Evolutionary conservation across 37 sponge, comb jelly and placozoan genomes (phyloP).

Genomic region (Bolinopsis microptera): DNA sequence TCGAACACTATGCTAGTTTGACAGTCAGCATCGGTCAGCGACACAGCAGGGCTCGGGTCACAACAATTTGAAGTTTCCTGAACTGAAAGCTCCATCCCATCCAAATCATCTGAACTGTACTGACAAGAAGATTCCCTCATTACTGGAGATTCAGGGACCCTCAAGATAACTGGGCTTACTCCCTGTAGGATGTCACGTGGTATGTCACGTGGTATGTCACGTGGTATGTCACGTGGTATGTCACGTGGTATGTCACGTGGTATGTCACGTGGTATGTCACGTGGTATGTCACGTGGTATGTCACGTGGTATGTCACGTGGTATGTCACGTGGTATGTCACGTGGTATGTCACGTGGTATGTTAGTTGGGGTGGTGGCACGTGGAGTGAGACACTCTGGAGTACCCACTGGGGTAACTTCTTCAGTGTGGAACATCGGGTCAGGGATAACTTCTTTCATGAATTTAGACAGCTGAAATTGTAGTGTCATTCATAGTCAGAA

Average conservation of each 20-base stretch:
- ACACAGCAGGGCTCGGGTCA: not conserved
- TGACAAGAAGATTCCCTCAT: not conserved
- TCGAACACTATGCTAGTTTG: not conserved
- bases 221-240: too few species aligned
- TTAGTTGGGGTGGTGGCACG: not conserved
- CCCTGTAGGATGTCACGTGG: not conserved
- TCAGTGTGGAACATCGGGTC: not conserved
- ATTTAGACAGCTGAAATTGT: not conserved
- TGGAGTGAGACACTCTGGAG: not conserved
- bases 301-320: too few species aligned
- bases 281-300: too few species aligned
- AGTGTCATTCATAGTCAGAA: too few species aligned
- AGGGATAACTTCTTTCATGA: not conserved
- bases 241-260: too few species aligned
- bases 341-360: too few species aligned
- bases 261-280: too few species aligned
- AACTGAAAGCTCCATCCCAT: too few species aligned
- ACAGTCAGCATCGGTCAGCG: not conserved
- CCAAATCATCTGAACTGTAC: not conserved
- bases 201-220: too few species aligned
- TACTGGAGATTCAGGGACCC: not conserved
- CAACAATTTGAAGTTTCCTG: not conserved
- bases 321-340: too few species aligned
- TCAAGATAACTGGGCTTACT: not conserved
- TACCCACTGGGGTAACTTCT: not conserved